Base-by-base conservation (phyloP, 2,113 vertebrate species). In the Cygnus buccinator region DNA sequence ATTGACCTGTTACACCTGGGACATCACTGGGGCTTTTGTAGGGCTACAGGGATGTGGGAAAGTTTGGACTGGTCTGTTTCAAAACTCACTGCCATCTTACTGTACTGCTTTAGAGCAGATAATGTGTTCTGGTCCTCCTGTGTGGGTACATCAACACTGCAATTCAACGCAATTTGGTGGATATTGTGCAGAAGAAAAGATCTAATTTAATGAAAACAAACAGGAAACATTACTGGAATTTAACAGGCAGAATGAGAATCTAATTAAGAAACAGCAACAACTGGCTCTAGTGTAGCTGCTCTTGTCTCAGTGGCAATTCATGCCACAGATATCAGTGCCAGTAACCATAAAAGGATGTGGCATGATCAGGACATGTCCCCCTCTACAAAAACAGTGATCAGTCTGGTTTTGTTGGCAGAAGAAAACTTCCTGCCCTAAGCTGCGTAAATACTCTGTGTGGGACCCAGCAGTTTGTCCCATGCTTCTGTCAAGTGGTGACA, bases 191-290 rank as follows among this genome's bases (percentile, higher is more conserved):
- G 57, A 86, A 87, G n/a, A 95, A 89, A 92, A 81, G 43, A 80
- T 19, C 41, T 94, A 37, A 89, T 97, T 92, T 96, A 85, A 94
- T 90, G 83, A 93, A 94, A 97, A 90, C 61, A 89, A 97, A 75
- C 61, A 93, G 37, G 63, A 96, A 89, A 54, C 87, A 57, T 94
- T 90, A 81, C 74, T 88, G 85, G 41, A 92, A 73, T 96, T 93
- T 93, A 94, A 76, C 74, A 86, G 41, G 26, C 80, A 89, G 85
- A 91, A 94, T 89, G 77, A 91, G 70, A 87, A 81, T 92, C 91
- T 95, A 90, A 96, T 95, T 94, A 94, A 88, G 55, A 74, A 92
- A 83, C 70, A 90, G 57, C 43, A 84, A 75, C 89, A 81, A 95
- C 50, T 65, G 67, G 44, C 54, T 94, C 25, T 63, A 48, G 57